Conservation (phyloP, 2,888 invertebrate genomes). For the Agriopis aurantiaria region DNA sequence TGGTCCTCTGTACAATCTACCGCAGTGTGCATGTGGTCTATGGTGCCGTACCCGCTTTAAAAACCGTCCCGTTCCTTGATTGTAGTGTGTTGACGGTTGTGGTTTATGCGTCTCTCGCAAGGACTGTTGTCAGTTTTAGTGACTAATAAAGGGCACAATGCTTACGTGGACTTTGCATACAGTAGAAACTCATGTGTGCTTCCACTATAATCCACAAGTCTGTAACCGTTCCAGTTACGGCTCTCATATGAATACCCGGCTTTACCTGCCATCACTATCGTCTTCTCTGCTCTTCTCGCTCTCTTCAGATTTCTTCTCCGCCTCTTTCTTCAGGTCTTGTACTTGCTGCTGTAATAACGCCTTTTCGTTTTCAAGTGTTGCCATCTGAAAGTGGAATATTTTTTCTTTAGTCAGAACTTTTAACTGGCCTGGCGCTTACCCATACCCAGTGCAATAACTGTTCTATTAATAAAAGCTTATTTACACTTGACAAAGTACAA, state of each 20-base stretch:
- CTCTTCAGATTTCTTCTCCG: conserved; percentile 76
- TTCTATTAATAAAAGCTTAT: no score
- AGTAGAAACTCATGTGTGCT: not conserved
- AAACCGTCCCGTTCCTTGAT: no score
- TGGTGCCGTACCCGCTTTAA: no score
- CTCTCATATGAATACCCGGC: not conserved
- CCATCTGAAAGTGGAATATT: conserved; percentile 58
- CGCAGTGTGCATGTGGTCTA: no score
- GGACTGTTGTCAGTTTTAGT: no score
- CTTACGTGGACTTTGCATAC: not conserved
- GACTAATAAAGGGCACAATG: not conserved
- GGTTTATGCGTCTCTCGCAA: no score
- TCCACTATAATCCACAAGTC: not conserved
- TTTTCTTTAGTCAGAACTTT: conserved; percentile 61
- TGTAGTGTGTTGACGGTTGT: no score
- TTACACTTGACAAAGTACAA: no score
- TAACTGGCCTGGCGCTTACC: not conserved
- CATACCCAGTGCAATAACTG: no score
- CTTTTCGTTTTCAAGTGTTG: conserved; percentile 76
- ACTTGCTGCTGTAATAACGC: conserved; percentile 72
- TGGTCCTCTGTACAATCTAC: no score
- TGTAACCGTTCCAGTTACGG: not conserved
- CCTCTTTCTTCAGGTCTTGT: conserved; percentile 73
- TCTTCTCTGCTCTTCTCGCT: conserved; percentile 72
- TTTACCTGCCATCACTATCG: conserved; percentile 76